A percentile compares a stretch with the other conserved stretches of the same genome.
Conservation (phyloP, 2,113 vertebrate species). For the Regulus satrapa region DNA sequence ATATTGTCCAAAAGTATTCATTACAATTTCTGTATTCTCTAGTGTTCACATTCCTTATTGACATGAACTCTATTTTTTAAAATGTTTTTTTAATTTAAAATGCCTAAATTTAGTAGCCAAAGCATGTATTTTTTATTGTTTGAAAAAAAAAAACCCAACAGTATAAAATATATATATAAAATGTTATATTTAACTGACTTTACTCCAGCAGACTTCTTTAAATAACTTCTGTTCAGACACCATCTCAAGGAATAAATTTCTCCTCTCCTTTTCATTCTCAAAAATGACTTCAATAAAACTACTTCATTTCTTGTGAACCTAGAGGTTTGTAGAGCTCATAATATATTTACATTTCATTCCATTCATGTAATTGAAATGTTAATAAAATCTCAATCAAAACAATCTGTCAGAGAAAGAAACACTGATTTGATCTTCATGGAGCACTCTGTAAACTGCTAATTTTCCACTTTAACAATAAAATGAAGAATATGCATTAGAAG, state of each 20-base stretch:
- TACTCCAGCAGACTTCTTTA: not conserved
- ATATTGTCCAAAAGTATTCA: not conserved
- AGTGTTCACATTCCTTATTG: not conserved
- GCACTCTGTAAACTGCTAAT: not conserved
- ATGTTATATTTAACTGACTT: not conserved
- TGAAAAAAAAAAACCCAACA: not conserved
- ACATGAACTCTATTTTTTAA: not conserved
- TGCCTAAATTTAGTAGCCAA: not conserved
- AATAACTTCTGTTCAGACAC: not conserved
- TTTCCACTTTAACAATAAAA: not conserved
- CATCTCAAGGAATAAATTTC: not conserved
- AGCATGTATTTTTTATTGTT: not conserved
- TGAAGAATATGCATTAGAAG: not conserved
- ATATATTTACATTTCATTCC: not conserved
- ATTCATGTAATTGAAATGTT: constrained; percentile 39
- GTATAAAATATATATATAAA: not conserved
- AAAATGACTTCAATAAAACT: not conserved
- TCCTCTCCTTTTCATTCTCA: not conserved
- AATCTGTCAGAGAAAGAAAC: constrained; percentile 13
- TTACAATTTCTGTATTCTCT: not conserved
- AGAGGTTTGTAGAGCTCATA: not conserved
- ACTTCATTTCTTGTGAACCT: not conserved
- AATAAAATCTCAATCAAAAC: constrained; percentile 37
- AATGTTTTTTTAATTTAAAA: not conserved
- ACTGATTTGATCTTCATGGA: constrained; percentile 19